Base-by-base conservation (phyloP, 2,888 invertebrate species). In the Lasioglossum zephyrum region DNA sequence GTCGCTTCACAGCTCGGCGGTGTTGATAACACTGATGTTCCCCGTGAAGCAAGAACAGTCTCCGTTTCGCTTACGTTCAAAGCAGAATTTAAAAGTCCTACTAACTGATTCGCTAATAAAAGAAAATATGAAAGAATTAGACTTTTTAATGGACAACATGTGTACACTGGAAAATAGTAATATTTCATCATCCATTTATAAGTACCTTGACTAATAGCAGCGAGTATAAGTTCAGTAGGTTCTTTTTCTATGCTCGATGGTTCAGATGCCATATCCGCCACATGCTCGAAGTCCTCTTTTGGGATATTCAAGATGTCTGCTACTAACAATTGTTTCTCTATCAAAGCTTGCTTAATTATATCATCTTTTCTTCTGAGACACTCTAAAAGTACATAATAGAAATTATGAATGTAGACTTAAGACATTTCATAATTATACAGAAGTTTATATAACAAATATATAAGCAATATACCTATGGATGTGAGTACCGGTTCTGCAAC, bases 241-340 rank as follows among this genome's bases (percentile, higher is more conserved):
- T 97, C 97, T 86, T 95, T 95, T 72, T 93, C 94, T 22, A 92
- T 93, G 93, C 95, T 94, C 90, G 95, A 95, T 39, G 96, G 96
- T 93, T 97, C 96, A 81, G 96, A 96, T 1, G 97, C 97, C 94
- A 97, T 96, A 88, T 97, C 97, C 78, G 96, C 96, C 88, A 97
- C 97, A 89, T 96, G 96, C 89, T 96, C 96, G 94, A 97, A 97
- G 93, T 97, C 97, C 93, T 97, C 97, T 88, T 96, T 96, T 79
- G 97, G 97, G 94, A 98, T 96, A 94, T 97, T 97, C 92, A 98
- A 96, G 94, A 98, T 96, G 94, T 97, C 97, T 87, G 97, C 97
- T 89, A 98, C 97, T 87, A 98, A 96, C 90, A 96, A 96, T 93
- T 97, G 97, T 93, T 98, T 97, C 93, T 98, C 97, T 82, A 96